These are phyloP conservation scores for Melipona quadrifasciata DNA, from an alignment of 1,140 invertebrate species.

Conservation along the genomic window DNA sequence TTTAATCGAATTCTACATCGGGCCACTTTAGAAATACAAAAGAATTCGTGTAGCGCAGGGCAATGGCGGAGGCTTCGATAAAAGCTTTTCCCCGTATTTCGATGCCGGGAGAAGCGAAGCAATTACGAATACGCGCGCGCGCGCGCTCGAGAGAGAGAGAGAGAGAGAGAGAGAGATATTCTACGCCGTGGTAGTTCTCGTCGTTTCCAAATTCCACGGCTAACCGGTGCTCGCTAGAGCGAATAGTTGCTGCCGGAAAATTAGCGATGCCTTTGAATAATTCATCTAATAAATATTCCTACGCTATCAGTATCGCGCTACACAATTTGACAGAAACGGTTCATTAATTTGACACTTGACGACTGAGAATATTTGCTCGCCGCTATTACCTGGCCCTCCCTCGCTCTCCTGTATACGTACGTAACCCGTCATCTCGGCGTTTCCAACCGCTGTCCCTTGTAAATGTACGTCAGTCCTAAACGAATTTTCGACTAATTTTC, in stretches of 20 bases:
- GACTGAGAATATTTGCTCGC: conserved; percentile 70
- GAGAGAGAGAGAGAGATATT: conserved; percentile 10
- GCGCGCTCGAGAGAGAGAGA: no score
- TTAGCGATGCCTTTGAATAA: conserved; percentile 73
- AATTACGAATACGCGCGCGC: conserved; percentile 59
- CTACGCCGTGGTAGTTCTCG: not conserved
- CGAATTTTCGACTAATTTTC: not conserved
- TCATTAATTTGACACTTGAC: conserved; percentile 77
- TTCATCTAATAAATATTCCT: conserved; percentile 72
- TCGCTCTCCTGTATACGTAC: not conserved
- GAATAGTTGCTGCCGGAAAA: conserved; percentile 66
- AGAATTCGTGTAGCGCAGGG: conserved; percentile 16
- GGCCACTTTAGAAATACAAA: not conserved
- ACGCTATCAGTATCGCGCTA: conserved; percentile 73
- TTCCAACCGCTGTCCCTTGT: not conserved
- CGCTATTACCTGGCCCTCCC: conserved; percentile 16
- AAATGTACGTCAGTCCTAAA: not conserved
- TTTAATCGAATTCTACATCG: not conserved
- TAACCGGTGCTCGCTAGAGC: conserved; percentile 44
- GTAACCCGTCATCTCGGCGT: not conserved
- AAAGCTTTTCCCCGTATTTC: not conserved
- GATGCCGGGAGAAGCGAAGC: not conserved
- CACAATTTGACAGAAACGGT: conserved; percentile 75
- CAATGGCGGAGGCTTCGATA: not conserved
- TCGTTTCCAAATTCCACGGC: conserved; percentile 22